Evolutionary conservation across 2,888 invertebrate genomes (phyloP).

Genomic region (Heterodera filipjevi): DNA sequence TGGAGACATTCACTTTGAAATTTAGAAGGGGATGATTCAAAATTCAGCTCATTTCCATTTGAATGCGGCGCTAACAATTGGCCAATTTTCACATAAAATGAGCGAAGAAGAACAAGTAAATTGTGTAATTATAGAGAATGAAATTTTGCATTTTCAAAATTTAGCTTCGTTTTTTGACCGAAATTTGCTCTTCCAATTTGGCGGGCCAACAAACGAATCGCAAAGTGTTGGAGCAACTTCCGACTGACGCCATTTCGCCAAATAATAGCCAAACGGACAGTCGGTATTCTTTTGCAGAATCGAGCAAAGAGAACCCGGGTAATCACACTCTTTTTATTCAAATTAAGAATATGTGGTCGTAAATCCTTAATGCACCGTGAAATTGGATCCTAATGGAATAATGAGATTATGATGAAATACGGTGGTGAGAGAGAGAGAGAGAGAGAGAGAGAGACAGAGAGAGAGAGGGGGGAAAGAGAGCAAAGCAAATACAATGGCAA

Average conservation of each 20-base stretch:
- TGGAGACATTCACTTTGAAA: background rate
- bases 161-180: slow-evolving; percentile 6
- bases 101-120: background rate
- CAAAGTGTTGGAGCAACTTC: slow-evolving; percentile 13
- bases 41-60: slow-evolving; percentile 24
- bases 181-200: slow-evolving; percentile 6
- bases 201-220: background rate
- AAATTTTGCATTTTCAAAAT: background rate
- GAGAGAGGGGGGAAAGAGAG: background rate
- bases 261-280: slow-evolving; percentile 2
- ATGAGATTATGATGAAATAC: background rate
- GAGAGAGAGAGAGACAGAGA: background rate
- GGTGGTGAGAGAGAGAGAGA: background rate
- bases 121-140: background rate
- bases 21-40: background rate
- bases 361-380: background rate
- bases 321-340: too few relatives aligned
- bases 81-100: background rate
- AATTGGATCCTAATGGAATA: background rate
- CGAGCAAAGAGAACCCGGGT: background rate
- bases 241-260: background rate
- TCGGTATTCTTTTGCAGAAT: background rate
- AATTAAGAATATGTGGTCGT: background rate
- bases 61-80: background rate
- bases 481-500: background rate